A percentile compares a stretch with the other conserved stretches of the same genome.
phyloP scores from a whole-genome alignment of 2,888 invertebrate genomes.

The Zootermopsis nevadensis region DNA sequence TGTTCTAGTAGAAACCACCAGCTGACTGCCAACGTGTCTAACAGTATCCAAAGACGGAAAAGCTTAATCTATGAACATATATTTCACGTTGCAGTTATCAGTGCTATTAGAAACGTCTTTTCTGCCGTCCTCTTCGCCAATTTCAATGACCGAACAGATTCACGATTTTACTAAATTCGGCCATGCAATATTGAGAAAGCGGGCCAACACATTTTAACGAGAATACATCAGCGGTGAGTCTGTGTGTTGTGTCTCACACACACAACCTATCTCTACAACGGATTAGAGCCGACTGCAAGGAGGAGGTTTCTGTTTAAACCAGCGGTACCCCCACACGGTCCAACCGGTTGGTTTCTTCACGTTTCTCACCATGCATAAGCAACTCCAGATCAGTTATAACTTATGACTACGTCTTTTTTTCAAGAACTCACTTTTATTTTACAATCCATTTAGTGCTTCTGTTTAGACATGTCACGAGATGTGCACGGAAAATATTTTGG shows the following conservation, averaged over 20 bases:
- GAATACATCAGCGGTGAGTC: neutral
- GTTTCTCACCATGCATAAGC: neutral
- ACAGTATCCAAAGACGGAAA: too few relatives aligned
- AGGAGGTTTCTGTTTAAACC: constrained; percentile 26
- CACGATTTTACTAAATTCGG: neutral
- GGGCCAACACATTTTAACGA: neutral
- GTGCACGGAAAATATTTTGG: neutral
- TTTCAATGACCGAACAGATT: constrained; percentile 4
- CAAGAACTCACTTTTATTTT: neutral
- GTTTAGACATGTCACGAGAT: neutral
- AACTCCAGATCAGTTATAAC: neutral
- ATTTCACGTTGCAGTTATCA: neutral
- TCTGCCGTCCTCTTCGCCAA: neutral
- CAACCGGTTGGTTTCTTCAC: neutral
- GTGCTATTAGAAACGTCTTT: too few relatives aligned
- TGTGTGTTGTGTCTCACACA: neutral
- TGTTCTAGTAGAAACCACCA: too few relatives aligned
- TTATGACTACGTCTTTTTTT: neutral
- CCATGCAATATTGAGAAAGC: neutral
- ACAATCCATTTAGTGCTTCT: neutral
- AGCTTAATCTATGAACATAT: neutral
- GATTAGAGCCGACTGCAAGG: constrained; percentile 31
- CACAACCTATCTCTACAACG: constrained; percentile 11
- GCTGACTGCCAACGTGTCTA: neutral
- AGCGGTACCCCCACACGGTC: constrained; percentile 20